phyloP scores from a whole-genome alignment of 2,888 invertebrate species.

The Chirona hameri region DNA sequence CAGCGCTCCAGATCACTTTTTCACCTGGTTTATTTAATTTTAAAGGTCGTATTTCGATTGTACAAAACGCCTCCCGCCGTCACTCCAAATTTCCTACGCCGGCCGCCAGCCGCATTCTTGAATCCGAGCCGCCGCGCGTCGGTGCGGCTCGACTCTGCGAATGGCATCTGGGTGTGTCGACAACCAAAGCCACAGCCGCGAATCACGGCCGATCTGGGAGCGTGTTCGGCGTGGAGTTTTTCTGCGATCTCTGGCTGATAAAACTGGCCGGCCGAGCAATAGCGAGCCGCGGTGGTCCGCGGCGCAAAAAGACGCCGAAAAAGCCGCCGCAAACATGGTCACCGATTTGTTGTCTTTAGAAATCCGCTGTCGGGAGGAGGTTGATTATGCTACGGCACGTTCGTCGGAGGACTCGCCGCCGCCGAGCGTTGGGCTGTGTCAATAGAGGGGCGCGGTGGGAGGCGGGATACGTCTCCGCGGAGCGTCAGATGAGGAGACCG shows the following conservation, averaged over 20 bases:
- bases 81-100: not conserved
- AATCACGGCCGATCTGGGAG: not conserved
- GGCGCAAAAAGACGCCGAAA: not conserved
- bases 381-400: not conserved
- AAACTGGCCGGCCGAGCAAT: not conserved
- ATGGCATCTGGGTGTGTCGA: not conserved
- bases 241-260: not conserved
- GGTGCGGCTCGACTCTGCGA: not conserved
- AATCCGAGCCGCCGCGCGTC: not conserved
- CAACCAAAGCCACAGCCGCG: not conserved
- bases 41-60: not conserved
- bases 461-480: no score
- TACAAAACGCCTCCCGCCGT: constrained; percentile 13
- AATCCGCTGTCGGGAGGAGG: not conserved
- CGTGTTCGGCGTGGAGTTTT: not conserved
- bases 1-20: not conserved
- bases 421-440: not conserved
- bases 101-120: not conserved
- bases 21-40: not conserved
- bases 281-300: not conserved
- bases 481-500: no score
- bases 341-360: constrained; percentile 25
- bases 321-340: not conserved
- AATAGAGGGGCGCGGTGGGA: not conserved
- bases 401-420: not conserved